phyloP scores from a whole-genome alignment of 2,797 vertebrate genomes.

The Chromobotia macracanthus region DNA sequence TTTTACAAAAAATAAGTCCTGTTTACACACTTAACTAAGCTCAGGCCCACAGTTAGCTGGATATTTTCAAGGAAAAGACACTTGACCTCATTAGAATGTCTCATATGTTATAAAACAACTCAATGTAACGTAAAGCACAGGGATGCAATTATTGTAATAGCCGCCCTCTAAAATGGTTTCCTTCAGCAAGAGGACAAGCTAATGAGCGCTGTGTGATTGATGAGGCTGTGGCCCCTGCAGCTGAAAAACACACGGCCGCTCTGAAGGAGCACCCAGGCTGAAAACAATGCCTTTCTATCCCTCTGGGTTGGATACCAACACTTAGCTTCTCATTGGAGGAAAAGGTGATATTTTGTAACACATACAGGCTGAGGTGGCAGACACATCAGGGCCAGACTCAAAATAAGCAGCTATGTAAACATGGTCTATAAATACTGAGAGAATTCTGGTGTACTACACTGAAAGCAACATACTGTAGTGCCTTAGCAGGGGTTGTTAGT shows the following conservation, averaged over 20 bases:
- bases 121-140: slow-evolving; percentile 69
- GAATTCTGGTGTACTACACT: neutral
- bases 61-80: slow-evolving; percentile 62
- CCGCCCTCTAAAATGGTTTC: slow-evolving; percentile 67
- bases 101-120: slow-evolving; percentile 70
- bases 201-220: slow-evolving; percentile 74
- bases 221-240: slow-evolving; percentile 59
- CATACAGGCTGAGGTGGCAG: slow-evolving; percentile 50
- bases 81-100: slow-evolving; percentile 70
- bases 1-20: slow-evolving; percentile 35
- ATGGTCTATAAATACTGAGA: neutral
- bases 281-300: slow-evolving; percentile 55
- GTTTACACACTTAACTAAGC: slow-evolving; percentile 38
- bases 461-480: neutral
- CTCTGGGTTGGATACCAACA: slow-evolving; percentile 58
- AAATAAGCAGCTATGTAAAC: slow-evolving; percentile 25
- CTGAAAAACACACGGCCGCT: slow-evolving; percentile 46
- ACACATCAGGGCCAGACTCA: slow-evolving; percentile 33
- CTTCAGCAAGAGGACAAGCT: slow-evolving; percentile 71
- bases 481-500: neutral
- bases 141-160: slow-evolving; percentile 78
- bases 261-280: slow-evolving; percentile 52
- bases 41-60: slow-evolving; percentile 49
- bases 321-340: slow-evolving; percentile 39
- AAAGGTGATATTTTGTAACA: slow-evolving; percentile 61